Evolutionary conservation across 2,797 vertebrate genomes (phyloP), one percentile per base, ranked within the genome.

Genomic region (Dromococcyx pavoninus): DNA sequence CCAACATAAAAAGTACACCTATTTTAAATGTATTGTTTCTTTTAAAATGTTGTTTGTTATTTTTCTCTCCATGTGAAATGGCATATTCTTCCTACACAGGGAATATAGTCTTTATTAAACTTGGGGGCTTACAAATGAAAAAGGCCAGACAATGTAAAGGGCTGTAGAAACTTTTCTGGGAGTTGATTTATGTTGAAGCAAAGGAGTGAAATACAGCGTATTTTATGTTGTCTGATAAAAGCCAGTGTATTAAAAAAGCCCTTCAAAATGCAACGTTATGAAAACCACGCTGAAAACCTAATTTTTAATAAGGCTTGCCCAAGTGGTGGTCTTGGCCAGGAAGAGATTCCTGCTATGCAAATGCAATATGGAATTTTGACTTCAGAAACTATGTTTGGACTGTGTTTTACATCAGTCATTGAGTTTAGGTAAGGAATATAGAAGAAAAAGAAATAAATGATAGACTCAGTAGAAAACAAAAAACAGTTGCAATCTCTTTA

Each of bases 191-290:
- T 73, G 37, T 61, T 80, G 78, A 91, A 95, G 89, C 70, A 81
- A 77, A 17, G 17, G 70, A 91, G 69, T 43, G 53, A 92, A 95
- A 91, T 67, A 24, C 16, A 83, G 61, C 30, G 57, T 85, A 91
- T 94, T 96, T 91, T 94, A 75, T 67, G 44, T 77, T 93, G 16
- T 11, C 71, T 94, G 82, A 87, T 86, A 74, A 93, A 95, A 97
- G 73, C 51, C 32, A 24, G 23, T 60, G 43, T 32, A 48, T 83
- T 14, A 28, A 71, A 89, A 93, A 87, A 56, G 21, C 6, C 69
- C 60, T 87, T 88, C 58, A 91, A 87, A 89, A 91, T 81, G 53
- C 35, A 88, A 11, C 3, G 4, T 62, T 85, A 84, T 39, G 80
- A 86, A 90, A 96, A 81, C 48, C 28, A 62, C 44, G 56, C 84